These are phyloP conservation scores for Python bivittatus DNA, from an alignment of 2,113 vertebrate species.

Conservation along the genomic window DNA sequence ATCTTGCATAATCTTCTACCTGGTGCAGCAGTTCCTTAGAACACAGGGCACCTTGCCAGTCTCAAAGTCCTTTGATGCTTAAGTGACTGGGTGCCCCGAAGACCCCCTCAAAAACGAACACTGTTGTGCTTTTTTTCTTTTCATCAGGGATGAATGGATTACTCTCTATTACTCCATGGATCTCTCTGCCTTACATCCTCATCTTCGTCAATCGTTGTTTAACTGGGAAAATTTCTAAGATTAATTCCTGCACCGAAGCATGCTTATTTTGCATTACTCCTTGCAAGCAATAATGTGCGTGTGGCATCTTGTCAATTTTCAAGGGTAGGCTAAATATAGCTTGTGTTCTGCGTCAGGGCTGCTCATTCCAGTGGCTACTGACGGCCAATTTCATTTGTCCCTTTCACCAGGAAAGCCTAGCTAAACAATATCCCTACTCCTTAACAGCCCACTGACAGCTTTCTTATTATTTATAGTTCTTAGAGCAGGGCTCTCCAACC, in stretches of 20 bases:
- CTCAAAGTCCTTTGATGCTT: constrained; percentile 53
- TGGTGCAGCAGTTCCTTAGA: constrained; percentile 51
- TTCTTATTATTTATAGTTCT: neutral
- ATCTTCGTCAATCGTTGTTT: neutral
- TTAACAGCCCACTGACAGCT: neutral
- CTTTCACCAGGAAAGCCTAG: neutral
- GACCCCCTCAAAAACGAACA: constrained; percentile 24
- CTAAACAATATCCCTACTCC: neutral
- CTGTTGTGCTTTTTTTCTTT: neutral
- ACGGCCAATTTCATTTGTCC: neutral
- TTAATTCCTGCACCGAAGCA: neutral
- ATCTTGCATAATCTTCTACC: constrained; percentile 59
- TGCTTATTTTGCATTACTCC: neutral
- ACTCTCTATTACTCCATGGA: neutral
- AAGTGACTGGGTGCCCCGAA: constrained; percentile 48
- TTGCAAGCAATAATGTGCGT: neutral
- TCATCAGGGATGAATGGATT: neutral
- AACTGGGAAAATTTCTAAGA: neutral
- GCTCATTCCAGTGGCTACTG: neutral
- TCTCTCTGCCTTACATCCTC: neutral
- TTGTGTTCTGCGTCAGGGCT: neutral
- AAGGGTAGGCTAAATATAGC: neutral
- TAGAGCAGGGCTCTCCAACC: neutral
- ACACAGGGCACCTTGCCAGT: constrained; percentile 55
- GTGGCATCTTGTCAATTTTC: neutral